These are phyloP conservation scores for Strigops habroptila DNA, from an alignment of 2,113 vertebrate genomes.

Conservation along the genomic window DNA sequence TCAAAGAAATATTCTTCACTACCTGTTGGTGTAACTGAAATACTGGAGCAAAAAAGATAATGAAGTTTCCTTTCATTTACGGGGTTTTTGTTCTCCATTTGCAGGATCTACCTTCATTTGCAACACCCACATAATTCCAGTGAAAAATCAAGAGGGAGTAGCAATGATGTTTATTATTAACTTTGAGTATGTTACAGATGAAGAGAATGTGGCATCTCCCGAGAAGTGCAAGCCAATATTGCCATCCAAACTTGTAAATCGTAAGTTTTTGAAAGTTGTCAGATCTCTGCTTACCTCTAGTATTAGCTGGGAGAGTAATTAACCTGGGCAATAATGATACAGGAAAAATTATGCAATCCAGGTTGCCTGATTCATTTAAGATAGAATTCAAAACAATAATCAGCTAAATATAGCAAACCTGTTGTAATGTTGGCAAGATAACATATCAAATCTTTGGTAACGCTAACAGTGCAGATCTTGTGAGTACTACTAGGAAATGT, in stretches of 20 bases:
- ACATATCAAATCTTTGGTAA: not conserved
- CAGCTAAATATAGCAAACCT: not conserved
- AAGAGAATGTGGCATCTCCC: constrained; percentile 81
- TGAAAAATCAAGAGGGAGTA: constrained; percentile 96
- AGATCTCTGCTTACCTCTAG: not conserved
- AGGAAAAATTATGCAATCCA: not conserved
- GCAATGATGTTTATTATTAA: constrained; percentile 99
- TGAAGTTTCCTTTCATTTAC: not conserved
- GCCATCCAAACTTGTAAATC: constrained; percentile 86
- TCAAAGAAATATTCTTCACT: not conserved
- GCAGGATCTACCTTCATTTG: constrained; percentile 93
- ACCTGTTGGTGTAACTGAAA: not conserved
- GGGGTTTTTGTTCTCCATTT: not conserved
- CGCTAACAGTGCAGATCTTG: not conserved
- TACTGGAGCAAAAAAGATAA: not conserved
- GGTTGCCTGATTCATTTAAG: not conserved
- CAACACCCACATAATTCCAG: constrained; percentile 93
- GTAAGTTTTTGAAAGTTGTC: constrained; percentile 76
- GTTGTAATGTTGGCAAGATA: not conserved
- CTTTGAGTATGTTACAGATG: constrained; percentile 89
- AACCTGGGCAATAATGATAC: not conserved
- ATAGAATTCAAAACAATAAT: not conserved
- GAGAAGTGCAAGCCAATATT: constrained; percentile 89
- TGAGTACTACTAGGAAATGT: not conserved
- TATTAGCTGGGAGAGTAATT: not conserved